These are phyloP conservation scores for Germaria angustata DNA, from an alignment of 2,888 invertebrate species.

Conservation along the genomic window DNA sequence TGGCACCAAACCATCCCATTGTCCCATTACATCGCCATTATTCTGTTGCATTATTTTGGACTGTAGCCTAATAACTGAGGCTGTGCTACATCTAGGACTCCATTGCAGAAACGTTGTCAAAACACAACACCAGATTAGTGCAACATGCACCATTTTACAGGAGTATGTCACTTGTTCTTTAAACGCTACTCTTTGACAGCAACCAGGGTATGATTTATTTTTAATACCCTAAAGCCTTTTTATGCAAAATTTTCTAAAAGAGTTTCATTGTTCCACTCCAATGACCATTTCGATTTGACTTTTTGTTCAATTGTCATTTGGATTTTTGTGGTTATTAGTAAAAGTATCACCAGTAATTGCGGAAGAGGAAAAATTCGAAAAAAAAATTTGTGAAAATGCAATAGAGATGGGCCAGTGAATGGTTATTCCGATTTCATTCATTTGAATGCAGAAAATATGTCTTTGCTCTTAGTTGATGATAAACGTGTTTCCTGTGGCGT, in stretches of 20 bases:
- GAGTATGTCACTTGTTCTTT: not conserved
- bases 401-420: not conserved
- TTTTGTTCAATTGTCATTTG: constrained; percentile 24
- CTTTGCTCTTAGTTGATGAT: no score
- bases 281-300: constrained; percentile 13
- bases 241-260: constrained; percentile 38
- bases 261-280: constrained; percentile 30
- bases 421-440: no score
- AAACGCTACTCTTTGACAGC: not conserved
- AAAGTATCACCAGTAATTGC: constrained; percentile 16
- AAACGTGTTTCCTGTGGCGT: no score
- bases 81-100: constrained; percentile 35
- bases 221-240: constrained; percentile 43
- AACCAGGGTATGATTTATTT: constrained; percentile 21
- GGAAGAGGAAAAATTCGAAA: constrained; percentile 14
- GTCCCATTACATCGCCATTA: constrained; percentile 8
- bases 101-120: not conserved
- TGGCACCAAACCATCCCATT: not conserved
- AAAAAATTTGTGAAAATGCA: not conserved
- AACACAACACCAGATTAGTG: constrained; percentile 32
- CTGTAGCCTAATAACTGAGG: constrained; percentile 60
- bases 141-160: constrained; percentile 55
- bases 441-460: no score
- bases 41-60: not conserved
- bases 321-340: constrained; percentile 21